A percentile compares a stretch with the other conserved stretches of the same genome.
Evolutionary conservation across 2,113 vertebrate species (phyloP).

Genomic region (Ophthalmolycus amberensis): DNA sequence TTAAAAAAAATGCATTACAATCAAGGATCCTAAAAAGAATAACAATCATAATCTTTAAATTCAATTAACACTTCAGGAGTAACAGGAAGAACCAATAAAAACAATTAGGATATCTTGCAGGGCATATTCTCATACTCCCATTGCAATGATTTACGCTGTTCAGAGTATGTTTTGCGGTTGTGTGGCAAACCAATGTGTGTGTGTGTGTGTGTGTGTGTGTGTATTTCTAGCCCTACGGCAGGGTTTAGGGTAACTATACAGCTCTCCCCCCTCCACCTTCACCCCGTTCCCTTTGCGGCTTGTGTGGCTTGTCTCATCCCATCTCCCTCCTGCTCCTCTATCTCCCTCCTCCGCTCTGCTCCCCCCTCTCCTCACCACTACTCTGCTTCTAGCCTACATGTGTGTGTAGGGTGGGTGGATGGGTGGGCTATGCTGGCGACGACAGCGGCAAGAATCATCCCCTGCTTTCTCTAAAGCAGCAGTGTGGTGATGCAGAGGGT

Average conservation of each 20-base stretch:
- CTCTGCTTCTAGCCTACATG: slow-evolving; percentile 46
- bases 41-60: background rate
- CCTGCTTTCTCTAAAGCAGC: slow-evolving; percentile 34
- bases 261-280: slow-evolving; percentile 50
- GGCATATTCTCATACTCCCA: slow-evolving; percentile 25
- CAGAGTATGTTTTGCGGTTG: slow-evolving; percentile 57
- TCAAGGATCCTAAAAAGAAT: slow-evolving; percentile 8
- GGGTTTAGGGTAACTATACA: slow-evolving; percentile 77
- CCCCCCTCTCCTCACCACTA: slow-evolving; percentile 27
- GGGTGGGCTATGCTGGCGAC: slow-evolving; percentile 18
- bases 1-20: background rate
- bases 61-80: slow-evolving; percentile 19
- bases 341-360: slow-evolving; percentile 43
- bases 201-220: slow-evolving; percentile 33
- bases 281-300: slow-evolving; percentile 74
- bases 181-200: slow-evolving; percentile 54
- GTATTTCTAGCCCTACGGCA: slow-evolving; percentile 72
- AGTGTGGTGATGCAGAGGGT: slow-evolving; percentile 33
- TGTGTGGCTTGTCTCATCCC: slow-evolving; percentile 80
- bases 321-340: slow-evolving; percentile 73
- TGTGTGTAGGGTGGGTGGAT: slow-evolving; percentile 9
- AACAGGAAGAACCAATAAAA: slow-evolving; percentile 16
- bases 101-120: slow-evolving; percentile 18
- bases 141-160: slow-evolving; percentile 54
- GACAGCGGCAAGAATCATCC: slow-evolving; percentile 46